Base-by-base conservation (phyloP, 2,888 invertebrate genomes). In the Argyresthia albistria region DNA sequence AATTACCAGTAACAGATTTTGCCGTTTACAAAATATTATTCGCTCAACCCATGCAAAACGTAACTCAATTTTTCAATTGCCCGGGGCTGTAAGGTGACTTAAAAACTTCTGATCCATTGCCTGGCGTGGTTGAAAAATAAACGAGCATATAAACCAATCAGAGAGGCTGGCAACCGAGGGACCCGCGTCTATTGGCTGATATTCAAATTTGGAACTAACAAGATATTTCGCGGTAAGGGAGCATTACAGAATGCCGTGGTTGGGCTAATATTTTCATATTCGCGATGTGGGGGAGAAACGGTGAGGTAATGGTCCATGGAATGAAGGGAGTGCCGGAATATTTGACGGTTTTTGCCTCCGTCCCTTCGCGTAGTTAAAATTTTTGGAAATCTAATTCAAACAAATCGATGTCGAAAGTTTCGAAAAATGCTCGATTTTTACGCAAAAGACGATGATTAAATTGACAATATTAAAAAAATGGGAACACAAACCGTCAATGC, bases 151-250 rank as follows among this genome's bases (percentile, higher is more conserved):
- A 25, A 25, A 25, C 25, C 25, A 25, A 25, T 25, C 25, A 25
- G 25, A 25, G 25, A 25, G 25, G 25, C 25, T 25, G 25, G 25
- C 25, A 25, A 25, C 25, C 25, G 25, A 25, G 66, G 65, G 77
- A 67, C 73, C 73, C 63, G 57, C 79, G 78, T 76, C 83, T 82
- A 84, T 84, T 84, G 84, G 84, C 84, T 74, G 81, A 81, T 82
- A 84, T 84, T 82, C 83, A 84, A 82, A 84, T 83, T 83, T 73
- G 66, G 61, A 66, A 65, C 69, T 80, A 82, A 83, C 76, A 57
- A 75, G 73, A 76, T 82, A 65, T 66, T 61, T 62, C 63, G 69
- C 70, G 77, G 74, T 71, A 75, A 76, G 64, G 70, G 73, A 67
- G 68, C 69, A 66, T 74, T 71, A 80, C 68, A 70, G 70, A 70